Evolutionary conservation across 2,797 vertebrate species (phyloP), one percentile per base, ranked within the genome.

Genomic region (Numenius phaeopus): DNA sequence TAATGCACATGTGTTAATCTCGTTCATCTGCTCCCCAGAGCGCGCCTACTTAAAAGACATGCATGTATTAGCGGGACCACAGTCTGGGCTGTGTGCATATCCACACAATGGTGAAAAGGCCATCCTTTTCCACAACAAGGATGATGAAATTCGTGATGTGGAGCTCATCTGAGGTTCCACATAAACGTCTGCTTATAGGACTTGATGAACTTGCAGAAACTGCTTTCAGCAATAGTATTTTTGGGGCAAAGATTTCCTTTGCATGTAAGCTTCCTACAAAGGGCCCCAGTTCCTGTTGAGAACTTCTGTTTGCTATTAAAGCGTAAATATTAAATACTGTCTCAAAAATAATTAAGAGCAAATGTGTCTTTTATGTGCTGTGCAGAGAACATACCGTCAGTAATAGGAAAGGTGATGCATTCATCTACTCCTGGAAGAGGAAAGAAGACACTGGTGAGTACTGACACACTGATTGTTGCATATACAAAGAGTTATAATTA

Each of bases 381-480:
- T 19, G 26, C 89, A 70, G 66, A 55, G 50, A 72, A 69, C 47
- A 11, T 21, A 11, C 17, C 32, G n/a, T 30, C 65, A 69, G 39
- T 57, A 50, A 46, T 30, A 50, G 67, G 67, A 94, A 94, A 96
- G 75, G 75, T 91, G 89, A 76, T 61, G 55, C 19, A 50, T 82
- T 90, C 17, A 14, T 84, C 64, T 49, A 40, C 71, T 59, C 71
- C 49, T 92, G 4, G 0, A 50, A 77, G 83, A 93, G 82, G 91
- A 92, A 96, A 87, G 78, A 62, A 44, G 90, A 89, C 44, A 57
- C 92, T 67, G 59, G 39, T 55, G 50, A 89, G 49, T 87, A 62
- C 75, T 83, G 75, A 62, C 21, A 13, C 95, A 89, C 67, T 89
- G 89, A 92, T 96, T 95, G 90, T 87, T 96, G 50, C 65, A 50